Evolutionary conservation across 2,888 invertebrate genomes (phyloP).

Genomic region (Macaria liturata): DNA sequence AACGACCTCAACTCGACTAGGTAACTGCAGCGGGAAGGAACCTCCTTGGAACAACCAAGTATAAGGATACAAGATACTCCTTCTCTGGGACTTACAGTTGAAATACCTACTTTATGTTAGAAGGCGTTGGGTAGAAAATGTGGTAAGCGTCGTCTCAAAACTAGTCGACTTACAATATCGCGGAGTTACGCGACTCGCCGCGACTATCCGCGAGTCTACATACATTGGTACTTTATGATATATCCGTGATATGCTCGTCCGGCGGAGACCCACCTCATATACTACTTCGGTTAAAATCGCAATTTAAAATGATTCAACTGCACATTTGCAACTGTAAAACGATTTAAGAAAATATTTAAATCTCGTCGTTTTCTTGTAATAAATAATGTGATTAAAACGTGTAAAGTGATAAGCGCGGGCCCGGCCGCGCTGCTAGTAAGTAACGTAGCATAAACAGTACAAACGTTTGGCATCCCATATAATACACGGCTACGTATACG

Average conservation of each 20-base stretch:
- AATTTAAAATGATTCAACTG: slow-evolving; percentile 30
- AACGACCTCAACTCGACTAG: too few relatives aligned
- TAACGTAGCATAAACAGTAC: slow-evolving; percentile 52
- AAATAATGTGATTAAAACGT: slow-evolving; percentile 71
- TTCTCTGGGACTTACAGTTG: background rate
- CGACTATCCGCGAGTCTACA: slow-evolving; percentile 31
- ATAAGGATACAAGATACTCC: background rate
- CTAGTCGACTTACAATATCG: slow-evolving; percentile 45
- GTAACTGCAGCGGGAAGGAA: background rate
- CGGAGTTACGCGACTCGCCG: too few relatives aligned
- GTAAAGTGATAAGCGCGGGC: slow-evolving; percentile 34
- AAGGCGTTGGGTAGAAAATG: slow-evolving; percentile 46
- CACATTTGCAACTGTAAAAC: slow-evolving; percentile 54
- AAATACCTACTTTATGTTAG: slow-evolving; percentile 42
- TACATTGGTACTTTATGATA: slow-evolving; percentile 53
- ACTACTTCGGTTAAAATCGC: slow-evolving; percentile 31
- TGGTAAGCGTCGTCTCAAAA: slow-evolving; percentile 51
- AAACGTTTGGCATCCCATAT: slow-evolving; percentile 67
- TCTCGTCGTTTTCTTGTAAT: slow-evolving; percentile 42
- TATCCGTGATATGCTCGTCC: slow-evolving; percentile 48
- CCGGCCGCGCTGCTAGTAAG: too few relatives aligned
- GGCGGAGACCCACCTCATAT: slow-evolving; percentile 21
- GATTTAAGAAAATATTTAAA: slow-evolving; percentile 68
- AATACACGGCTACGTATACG: slow-evolving; percentile 43
- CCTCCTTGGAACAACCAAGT: background rate